These are phyloP conservation scores for Gastracanthus pulcherrimus DNA, from an alignment of 2,888 invertebrate species.

Conservation along the genomic window DNA sequence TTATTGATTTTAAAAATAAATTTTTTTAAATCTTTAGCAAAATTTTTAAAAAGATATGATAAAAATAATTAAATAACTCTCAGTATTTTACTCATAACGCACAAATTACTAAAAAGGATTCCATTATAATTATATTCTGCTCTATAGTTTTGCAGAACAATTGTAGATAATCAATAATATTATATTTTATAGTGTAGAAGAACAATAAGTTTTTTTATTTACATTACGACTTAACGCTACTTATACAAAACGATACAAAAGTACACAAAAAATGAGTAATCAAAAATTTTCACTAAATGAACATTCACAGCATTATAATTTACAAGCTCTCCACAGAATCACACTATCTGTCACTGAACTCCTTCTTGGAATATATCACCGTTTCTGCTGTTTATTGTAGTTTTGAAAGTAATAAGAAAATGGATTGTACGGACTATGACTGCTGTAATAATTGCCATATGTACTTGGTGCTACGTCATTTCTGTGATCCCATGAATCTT, in stretches of 20 bases:
- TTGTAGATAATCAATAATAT: not conserved
- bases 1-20: no score
- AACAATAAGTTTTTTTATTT: not conserved
- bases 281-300: not conserved
- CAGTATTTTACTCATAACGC: no score
- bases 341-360: not conserved
- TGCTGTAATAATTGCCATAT: constrained; percentile 9
- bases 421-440: constrained; percentile 46
- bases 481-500: constrained; percentile 72
- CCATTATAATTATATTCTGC: no score
- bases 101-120: no score
- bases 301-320: constrained; percentile 37
- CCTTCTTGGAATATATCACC: constrained; percentile 15
- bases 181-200: not conserved
- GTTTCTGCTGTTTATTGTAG: constrained; percentile 43
- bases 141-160: not conserved
- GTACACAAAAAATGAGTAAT: not conserved
- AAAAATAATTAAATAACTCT: no score
- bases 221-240: not conserved
- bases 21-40: no score
- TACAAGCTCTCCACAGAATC: constrained; percentile 12
- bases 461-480: constrained; percentile 65
- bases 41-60: no score
- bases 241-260: not conserved
- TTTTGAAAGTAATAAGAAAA: constrained; percentile 52